Evolutionary conservation across 2,113 vertebrate species (phyloP), one percentile per base, ranked within the genome.

Genomic region (Rattus norvegicus): DNA sequence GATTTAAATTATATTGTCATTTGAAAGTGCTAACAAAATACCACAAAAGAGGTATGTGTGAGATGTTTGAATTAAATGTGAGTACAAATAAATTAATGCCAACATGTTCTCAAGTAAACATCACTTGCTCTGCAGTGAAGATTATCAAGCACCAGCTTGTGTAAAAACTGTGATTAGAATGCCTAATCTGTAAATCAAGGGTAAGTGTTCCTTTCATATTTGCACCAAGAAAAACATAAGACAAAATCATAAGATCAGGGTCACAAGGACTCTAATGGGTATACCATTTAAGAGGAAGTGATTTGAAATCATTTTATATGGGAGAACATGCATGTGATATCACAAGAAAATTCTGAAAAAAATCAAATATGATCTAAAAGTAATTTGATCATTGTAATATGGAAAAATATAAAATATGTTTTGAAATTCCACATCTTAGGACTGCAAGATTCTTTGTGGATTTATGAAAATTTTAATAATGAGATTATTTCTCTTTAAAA

Each of bases 1-100:
- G 92, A 97, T 97, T 97, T 97, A 96, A 97, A 97, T 96, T 97
- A 79, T 92, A 96, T 96, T 97, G 95, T 95, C 91, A 95, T 97
- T 97, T 97, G 95, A 91, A 98, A 97, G 96, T 91, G 88, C 94
- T 96, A 95, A 94, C 49, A 97, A 97, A 97, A 95, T 97, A 95
- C 95, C 83, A 97, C 91, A 95, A 97, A 97, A 92, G 81, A 96
- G 95, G 88, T 93, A 95, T 54, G 30, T 95, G 88, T 90, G 96
- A 97, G 95, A 96, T 80, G 70, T 95, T 93, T 93, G 67, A 97
- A 95, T 97, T 96, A 49, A 97, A 95, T 97, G 95, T 96, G 95
- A 97, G 86, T 88, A 97, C 97, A 97, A 97, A 97, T 97, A 95
- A 91, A 95, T 96, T 96, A 96, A 97, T 97, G 88, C 73, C 96